Conservation (phyloP, 64 coral and sea anemone genomes). For the Stichodactyla helianthus region DNA sequence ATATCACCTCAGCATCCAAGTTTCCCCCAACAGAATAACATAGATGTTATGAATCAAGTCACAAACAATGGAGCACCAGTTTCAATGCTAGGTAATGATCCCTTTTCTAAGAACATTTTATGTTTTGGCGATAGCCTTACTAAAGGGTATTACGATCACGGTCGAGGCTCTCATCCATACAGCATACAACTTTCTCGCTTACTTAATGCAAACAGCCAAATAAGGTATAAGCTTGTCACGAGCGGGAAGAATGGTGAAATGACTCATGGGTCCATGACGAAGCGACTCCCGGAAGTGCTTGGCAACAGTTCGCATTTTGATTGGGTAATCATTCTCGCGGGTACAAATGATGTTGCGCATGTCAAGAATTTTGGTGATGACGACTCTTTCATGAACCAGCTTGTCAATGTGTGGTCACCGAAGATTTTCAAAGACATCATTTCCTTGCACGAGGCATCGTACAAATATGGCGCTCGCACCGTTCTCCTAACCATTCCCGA, state of each 20-base stretch:
- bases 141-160: slow-evolving; percentile 70
- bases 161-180: slow-evolving; percentile 69
- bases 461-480: slow-evolving; percentile 80
- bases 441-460: slow-evolving; percentile 67
- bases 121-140: slow-evolving; percentile 98
- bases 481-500: slow-evolving; percentile 96
- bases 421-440: slow-evolving; percentile 85
- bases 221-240: slow-evolving; percentile 60
- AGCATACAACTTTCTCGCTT: slow-evolving; percentile 66
- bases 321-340: slow-evolving; percentile 93
- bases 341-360: slow-evolving; percentile 98
- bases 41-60: background rate
- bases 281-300: slow-evolving; percentile 78
- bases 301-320: slow-evolving; percentile 87
- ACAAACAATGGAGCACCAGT: background rate
- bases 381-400: slow-evolving; percentile 89
- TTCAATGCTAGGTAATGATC: slow-evolving; percentile 34
- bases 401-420: slow-evolving; percentile 84
- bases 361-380: slow-evolving; percentile 99
- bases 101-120: slow-evolving; percentile 53
- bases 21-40: background rate
- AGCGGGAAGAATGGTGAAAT: slow-evolving; percentile 84
- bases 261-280: slow-evolving; percentile 92
- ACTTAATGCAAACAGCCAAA: slow-evolving; percentile 50
- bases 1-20: background rate